These are phyloP conservation scores for Zhengitettix transpicula DNA, from an alignment of 2,888 invertebrate genomes.

Conservation along the genomic window DNA sequence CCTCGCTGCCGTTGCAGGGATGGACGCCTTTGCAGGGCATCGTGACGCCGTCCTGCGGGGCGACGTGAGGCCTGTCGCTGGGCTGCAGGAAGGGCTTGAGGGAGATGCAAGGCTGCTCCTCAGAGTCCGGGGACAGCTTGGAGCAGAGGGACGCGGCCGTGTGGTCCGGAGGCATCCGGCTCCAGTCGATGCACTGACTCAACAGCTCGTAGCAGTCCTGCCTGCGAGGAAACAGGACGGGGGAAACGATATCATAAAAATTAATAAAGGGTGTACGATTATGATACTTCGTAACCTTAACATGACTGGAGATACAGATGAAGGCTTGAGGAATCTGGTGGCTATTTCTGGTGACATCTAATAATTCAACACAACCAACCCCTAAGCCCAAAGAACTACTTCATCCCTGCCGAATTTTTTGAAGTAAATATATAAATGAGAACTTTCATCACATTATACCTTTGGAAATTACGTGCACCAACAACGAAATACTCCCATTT, in stretches of 20 bases:
- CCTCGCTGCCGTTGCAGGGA: constrained; percentile 52
- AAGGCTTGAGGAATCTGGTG: too few species aligned
- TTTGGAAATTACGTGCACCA: too few species aligned
- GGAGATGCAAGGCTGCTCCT: constrained; percentile 57
- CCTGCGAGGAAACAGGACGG: constrained; percentile 20
- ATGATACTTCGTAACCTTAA: too few species aligned
- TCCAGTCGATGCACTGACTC: constrained; percentile 68
- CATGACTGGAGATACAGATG: too few species aligned
- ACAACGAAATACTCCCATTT: too few species aligned
- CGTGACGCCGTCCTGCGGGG: constrained; percentile 38
- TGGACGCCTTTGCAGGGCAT: constrained; percentile 64
- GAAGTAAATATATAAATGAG: too few species aligned
- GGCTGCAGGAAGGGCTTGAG: constrained; percentile 50
- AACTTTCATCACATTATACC: too few species aligned
- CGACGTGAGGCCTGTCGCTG: constrained; percentile 28
- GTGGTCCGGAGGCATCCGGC: constrained; percentile 38
- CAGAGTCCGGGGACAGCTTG: constrained; percentile 49
- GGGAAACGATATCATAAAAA: background rate
- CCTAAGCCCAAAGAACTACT: too few species aligned
- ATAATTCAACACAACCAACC: too few species aligned
- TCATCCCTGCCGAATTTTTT: too few species aligned
- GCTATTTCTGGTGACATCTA: too few species aligned
- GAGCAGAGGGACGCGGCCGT: constrained; percentile 61
- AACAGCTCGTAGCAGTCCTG: constrained; percentile 68
- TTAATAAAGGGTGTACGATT: background rate